Percentiles rank a stretch among this genome's conserved stretches.
Conservation (phyloP, 2,113 vertebrate species). For the Myiagra hebetior region DNA sequence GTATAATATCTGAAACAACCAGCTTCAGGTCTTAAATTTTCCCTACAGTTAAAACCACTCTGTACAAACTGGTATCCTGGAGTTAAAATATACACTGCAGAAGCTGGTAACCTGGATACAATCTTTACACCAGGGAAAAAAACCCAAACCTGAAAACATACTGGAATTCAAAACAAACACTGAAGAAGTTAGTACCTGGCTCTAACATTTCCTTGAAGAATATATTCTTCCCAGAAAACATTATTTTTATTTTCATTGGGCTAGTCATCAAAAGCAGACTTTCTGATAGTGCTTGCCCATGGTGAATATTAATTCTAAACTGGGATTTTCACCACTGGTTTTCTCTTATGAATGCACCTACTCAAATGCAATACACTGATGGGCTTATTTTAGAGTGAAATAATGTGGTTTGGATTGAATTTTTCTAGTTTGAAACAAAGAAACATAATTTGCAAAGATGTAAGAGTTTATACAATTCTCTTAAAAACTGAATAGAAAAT, state of each 20-base stretch:
- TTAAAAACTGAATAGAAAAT: neutral
- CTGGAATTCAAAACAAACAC: neutral
- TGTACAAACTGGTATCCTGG: neutral
- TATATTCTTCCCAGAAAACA: neutral
- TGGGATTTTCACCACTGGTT: neutral
- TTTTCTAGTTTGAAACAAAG: neutral
- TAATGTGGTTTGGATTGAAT: neutral
- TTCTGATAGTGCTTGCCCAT: neutral
- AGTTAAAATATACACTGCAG: neutral
- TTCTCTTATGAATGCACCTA: neutral
- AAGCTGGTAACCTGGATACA: neutral
- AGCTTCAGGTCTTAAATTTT: neutral
- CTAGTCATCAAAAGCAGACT: neutral
- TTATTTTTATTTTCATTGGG: neutral
- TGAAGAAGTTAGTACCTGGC: neutral
- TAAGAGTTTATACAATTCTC: neutral
- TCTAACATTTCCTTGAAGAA: neutral
- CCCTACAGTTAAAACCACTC: neutral
- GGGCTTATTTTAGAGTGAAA: neutral
- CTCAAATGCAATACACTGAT: neutral
- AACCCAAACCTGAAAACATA: rapidly evolving
- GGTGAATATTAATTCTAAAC: neutral
- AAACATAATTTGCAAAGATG: neutral
- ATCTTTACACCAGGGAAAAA: neutral
- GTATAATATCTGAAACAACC: neutral